These are phyloP conservation scores for Columba janthina DNA, from an alignment of 2,113 vertebrate species.

Conservation along the genomic window DNA sequence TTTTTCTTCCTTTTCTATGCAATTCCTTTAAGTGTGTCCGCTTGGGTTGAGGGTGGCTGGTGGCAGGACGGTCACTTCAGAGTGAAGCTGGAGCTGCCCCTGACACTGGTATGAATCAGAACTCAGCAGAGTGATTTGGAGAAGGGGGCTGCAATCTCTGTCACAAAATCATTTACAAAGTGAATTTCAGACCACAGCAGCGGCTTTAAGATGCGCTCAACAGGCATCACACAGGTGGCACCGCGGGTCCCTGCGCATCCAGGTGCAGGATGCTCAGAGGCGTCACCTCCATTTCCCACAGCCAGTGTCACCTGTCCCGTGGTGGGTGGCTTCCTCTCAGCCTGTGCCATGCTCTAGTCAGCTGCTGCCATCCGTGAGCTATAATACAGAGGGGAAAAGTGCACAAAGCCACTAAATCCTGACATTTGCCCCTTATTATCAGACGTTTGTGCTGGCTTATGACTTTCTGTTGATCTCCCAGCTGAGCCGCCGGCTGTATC, in stretches of 20 bases:
- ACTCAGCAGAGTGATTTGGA: background rate
- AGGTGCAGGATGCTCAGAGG: background rate
- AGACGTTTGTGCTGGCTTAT: background rate
- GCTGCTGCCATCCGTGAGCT: background rate
- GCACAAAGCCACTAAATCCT: background rate
- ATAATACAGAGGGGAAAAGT: background rate
- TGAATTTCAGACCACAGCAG: background rate
- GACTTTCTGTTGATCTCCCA: background rate
- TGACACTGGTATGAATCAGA: no score
- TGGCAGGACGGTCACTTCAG: background rate
- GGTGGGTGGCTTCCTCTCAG: background rate
- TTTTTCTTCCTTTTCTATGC: background rate
- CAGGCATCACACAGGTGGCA: background rate
- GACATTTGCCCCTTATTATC: background rate
- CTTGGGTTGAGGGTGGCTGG: background rate
- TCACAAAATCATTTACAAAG: background rate
- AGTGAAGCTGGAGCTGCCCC: background rate
- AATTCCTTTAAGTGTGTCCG: background rate
- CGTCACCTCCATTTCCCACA: accelerated
- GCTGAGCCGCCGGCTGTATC: background rate
- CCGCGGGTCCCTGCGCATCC: accelerated
- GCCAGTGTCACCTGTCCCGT: background rate
- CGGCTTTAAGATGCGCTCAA: accelerated
- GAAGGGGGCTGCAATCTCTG: accelerated
- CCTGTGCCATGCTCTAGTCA: background rate